Evolutionary conservation across 2,797 vertebrate genomes (phyloP).

Genomic region (Pelochelys cantorii): DNA sequence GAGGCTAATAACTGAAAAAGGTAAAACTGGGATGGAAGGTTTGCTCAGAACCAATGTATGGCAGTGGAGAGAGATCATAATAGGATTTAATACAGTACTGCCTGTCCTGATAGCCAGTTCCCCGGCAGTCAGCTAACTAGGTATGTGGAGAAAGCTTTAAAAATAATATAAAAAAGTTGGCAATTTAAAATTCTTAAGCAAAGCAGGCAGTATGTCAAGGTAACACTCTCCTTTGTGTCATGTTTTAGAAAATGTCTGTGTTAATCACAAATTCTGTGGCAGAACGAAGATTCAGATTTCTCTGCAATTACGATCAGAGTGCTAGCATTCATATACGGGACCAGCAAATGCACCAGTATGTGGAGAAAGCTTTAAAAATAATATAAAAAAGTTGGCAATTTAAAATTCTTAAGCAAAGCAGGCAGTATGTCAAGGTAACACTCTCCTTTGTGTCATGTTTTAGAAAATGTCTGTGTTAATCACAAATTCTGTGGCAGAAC

Average conservation of each 20-base stretch:
- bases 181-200: background rate
- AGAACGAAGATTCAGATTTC: background rate
- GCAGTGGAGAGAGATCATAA: background rate
- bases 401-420: background rate
- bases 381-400: background rate
- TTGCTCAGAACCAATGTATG: background rate
- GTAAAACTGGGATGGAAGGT: slow-evolving; percentile 9
- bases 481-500: background rate
- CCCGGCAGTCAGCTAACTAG: background rate
- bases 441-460: background rate
- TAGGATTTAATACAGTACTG: background rate
- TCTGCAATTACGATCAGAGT: background rate
- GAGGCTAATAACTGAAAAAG: background rate
- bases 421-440: background rate
- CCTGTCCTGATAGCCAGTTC: background rate
- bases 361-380: background rate
- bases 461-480: background rate
- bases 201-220: background rate
- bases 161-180: background rate
- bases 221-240: background rate
- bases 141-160: background rate
- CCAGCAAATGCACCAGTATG: too few relatives aligned
- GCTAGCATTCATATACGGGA: background rate
- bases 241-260: background rate
- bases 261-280: background rate